These are phyloP conservation scores for Minunthozetes semirufus DNA, from an alignment of 2,888 invertebrate species.

Conservation along the genomic window DNA sequence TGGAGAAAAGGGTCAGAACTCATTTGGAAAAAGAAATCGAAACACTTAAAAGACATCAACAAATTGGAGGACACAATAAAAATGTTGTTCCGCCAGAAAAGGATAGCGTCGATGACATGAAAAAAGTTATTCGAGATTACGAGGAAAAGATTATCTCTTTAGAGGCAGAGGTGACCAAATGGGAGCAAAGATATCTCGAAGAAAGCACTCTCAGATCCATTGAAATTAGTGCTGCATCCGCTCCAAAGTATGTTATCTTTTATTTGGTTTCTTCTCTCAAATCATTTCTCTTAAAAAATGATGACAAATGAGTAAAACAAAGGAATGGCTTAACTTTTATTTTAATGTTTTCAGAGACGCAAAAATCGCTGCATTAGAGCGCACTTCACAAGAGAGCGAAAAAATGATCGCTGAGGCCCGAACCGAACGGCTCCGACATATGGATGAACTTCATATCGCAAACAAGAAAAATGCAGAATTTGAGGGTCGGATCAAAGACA, in stretches of 20 bases:
- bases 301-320: too few relatives aligned
- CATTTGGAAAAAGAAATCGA: constrained; percentile 78
- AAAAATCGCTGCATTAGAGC: constrained; percentile 70
- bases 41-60: constrained; percentile 43
- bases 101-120: constrained; percentile 53
- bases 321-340: constrained; percentile 10
- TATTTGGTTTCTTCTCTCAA: too few relatives aligned
- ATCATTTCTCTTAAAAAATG: too few relatives aligned
- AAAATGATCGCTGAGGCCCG: constrained; percentile 76
- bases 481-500: constrained; percentile 70
- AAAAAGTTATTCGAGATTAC: constrained; percentile 60
- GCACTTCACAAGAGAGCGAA: constrained; percentile 71
- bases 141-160: constrained; percentile 65
- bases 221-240: constrained; percentile 70
- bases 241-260: constrained; percentile 57
- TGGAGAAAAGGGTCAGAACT: constrained; percentile 71
- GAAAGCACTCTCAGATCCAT: constrained; percentile 71
- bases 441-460: constrained; percentile 78
- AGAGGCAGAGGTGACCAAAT: constrained; percentile 73
- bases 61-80: constrained; percentile 36
- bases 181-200: constrained; percentile 77
- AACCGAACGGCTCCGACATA: constrained; percentile 74
- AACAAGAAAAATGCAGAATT: constrained; percentile 77
- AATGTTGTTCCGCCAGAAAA: constrained; percentile 4
- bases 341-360: constrained; percentile 58